phyloP scores from a whole-genome alignment of 1,140 invertebrate species.

The Hermatobates lingyangjiaoensis region DNA sequence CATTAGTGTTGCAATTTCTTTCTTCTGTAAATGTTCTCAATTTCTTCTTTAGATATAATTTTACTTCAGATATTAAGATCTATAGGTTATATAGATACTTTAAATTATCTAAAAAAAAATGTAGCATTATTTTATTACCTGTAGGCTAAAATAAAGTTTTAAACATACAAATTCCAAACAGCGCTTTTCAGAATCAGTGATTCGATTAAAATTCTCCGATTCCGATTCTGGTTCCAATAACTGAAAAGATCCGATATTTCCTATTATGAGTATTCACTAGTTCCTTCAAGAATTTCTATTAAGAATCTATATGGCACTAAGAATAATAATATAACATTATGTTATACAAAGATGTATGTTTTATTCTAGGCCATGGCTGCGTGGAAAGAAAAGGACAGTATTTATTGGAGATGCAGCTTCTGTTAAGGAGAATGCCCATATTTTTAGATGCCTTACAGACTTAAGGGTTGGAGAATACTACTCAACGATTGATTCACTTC shows the following conservation, averaged over 20 bases:
- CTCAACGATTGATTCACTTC: background rate
- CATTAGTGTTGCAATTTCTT: too few species aligned
- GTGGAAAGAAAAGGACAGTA: constrained; percentile 28
- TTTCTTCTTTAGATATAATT: too few species aligned
- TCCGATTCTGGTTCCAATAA: background rate
- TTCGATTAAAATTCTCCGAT: background rate
- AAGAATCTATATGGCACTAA: background rate
- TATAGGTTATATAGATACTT: too few species aligned
- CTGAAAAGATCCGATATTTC: background rate
- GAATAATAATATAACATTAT: background rate
- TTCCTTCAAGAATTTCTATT: background rate
- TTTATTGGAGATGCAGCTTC: constrained; percentile 32
- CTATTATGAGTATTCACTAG: background rate
- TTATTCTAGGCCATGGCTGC: constrained; percentile 19
- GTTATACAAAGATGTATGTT: background rate
- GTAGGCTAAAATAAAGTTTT: too few species aligned
- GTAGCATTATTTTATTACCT: too few species aligned
- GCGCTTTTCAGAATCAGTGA: background rate
- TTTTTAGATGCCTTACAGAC: constrained; percentile 26
- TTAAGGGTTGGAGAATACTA: constrained; percentile 21
- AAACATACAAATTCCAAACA: too few species aligned
- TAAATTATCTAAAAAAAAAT: too few species aligned
- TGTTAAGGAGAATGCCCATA: constrained; percentile 34
- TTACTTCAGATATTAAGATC: too few species aligned
- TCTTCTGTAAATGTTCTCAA: too few species aligned